Evolutionary conservation across 1,140 invertebrate species (phyloP), one percentile per base, ranked within the genome.

Genomic region (Leptinotarsa texana): DNA sequence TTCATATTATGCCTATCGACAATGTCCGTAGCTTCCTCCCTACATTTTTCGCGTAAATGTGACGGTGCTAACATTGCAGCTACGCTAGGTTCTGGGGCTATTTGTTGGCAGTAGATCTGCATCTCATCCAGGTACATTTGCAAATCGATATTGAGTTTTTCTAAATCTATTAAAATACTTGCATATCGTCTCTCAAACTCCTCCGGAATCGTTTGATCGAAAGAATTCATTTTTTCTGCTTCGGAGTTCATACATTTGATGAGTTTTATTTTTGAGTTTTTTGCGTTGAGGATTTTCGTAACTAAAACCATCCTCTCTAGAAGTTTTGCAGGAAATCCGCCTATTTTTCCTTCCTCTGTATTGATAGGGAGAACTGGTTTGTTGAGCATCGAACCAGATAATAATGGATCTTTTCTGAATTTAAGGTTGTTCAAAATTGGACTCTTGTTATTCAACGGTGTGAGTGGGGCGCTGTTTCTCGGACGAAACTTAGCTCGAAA

Each of bases 181-280:
- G 97, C 96, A 87, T 99, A 99, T 82, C 90, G 90, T 80, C 92
- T 91, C 85, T 97, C 94, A 85, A 98, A 98, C 80, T 97, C 95
- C 67, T 93, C 89, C 13, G 92, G 89, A 73, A 96, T 88, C 68
- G 89, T 87, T 81, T 93, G 89, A 24, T 92, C 91, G 84, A 94
- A 94, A 5, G 94, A 94, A 83, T 91, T 91, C 79, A 92, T 90
- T 85, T 94, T 93, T 85, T 98, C 97, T 17, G 95, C 96, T 84
- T 96, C 93, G 75, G 92, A 89, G 83, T 99, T 99, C 92, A 98
- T 95, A 61, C 94, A 91, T 83, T 92, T 93, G 61, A 98, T 85
- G 61, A 91, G 89, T 73, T 91, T 89, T 17, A 98, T 92, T 87
- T 94, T 94, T 4, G 89, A 89, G 80, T 93, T 92, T 84, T 99